Evolutionary conservation across 2,113 vertebrate genomes (phyloP).

Genomic region (zebrafish (Danio rerio)): GRCz12tu NC_133185.1:35017501-35018000

Average conservation of each 20-base stretch:
- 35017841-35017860: neutral
- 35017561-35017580: constrained; percentile 35
- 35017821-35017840: constrained; percentile 19
- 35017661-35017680: constrained; percentile 53
- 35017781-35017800: constrained; percentile 48
- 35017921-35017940: constrained; percentile 21
- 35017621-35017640: constrained; percentile 53
- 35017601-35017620: constrained; percentile 34
- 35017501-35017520: constrained; percentile 18
- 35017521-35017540: neutral
- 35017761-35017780: constrained; percentile 6
- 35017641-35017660: constrained; percentile 65
- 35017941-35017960: constrained; percentile 22
- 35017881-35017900: constrained; percentile 20
- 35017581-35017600: constrained; percentile 29
- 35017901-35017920: constrained; percentile 22
- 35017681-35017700: constrained; percentile 60
- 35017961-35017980: constrained; percentile 30
- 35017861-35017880: constrained; percentile 6
- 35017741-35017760: constrained; percentile 45
- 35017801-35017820: constrained; percentile 14
- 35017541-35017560: constrained; percentile 56
- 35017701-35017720: constrained; percentile 54
- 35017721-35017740: constrained; percentile 23
- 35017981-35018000: constrained; percentile 31